Percentiles rank a stretch among this genome's conserved stretches.
phyloP scores from a whole-genome alignment of 2,888 invertebrate genomes.

The Formica aserva region DNA sequence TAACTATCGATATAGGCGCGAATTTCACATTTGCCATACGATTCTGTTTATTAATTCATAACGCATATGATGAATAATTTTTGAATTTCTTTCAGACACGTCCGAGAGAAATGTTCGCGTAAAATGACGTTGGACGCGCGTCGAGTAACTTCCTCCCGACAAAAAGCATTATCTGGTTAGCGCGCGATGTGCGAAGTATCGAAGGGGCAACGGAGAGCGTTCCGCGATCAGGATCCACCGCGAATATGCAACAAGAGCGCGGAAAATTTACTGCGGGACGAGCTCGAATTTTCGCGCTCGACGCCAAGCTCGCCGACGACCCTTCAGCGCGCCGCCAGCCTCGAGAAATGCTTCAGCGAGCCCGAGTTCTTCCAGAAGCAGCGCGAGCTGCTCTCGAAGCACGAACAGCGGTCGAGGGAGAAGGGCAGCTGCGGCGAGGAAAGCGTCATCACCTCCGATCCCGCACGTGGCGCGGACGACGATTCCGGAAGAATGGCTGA shows the following conservation, averaged over 20 bases:
- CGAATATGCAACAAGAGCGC: constrained; percentile 77
- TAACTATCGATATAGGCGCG: too few species aligned
- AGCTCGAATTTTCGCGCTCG: constrained; percentile 73
- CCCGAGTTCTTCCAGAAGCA: constrained; percentile 76
- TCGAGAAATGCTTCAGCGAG: constrained; percentile 81
- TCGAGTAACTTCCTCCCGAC: neutral
- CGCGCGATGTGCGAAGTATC: constrained; percentile 79
- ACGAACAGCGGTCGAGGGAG: constrained; percentile 69
- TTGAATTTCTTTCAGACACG: constrained; percentile 4
- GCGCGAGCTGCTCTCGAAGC: constrained; percentile 67
- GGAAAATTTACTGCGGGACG: constrained; percentile 75
- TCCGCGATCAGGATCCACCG: constrained; percentile 83
- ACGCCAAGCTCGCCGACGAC: constrained; percentile 77
- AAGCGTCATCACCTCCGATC: constrained; percentile 62
- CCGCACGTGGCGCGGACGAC: constrained; percentile 69
- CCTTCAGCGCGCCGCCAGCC: constrained; percentile 74
- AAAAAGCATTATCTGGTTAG: constrained; percentile 15
- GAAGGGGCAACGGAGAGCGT: constrained; percentile 79
- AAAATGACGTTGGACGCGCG: constrained; percentile 25
- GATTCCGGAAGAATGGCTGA: constrained; percentile 32
- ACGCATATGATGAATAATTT: neutral
- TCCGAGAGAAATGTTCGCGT: constrained; percentile 3
- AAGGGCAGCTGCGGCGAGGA: constrained; percentile 65
- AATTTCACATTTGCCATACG: too few species aligned
- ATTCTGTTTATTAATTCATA: neutral